A percentile compares a stretch with the other conserved stretches of the same genome.
Evolutionary conservation across 2,113 vertebrate genomes (phyloP).

Genomic region (Petaurus breviceps): DNA sequence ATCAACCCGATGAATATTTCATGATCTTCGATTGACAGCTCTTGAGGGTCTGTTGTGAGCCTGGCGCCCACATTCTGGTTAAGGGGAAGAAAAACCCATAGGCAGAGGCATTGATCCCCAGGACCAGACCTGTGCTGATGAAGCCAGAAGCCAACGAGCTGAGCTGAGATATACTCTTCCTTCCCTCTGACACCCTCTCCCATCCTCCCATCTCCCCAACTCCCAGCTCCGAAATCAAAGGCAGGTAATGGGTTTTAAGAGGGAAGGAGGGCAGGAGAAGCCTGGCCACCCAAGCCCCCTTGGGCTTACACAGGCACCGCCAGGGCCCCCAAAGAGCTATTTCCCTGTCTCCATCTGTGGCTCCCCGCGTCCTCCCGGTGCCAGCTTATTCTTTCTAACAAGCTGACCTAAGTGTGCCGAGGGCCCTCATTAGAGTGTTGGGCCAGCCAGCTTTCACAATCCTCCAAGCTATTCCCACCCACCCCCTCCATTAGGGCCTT

Average conservation of each 20-base stretch:
- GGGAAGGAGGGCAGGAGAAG: slow-evolving; percentile 52
- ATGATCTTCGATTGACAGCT: slow-evolving; percentile 86
- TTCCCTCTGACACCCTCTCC: slow-evolving; percentile 27
- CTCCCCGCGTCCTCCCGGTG: slow-evolving; percentile 40
- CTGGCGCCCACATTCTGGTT: slow-evolving; percentile 85
- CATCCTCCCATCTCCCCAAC: slow-evolving; percentile 46
- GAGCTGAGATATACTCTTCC: slow-evolving; percentile 58
- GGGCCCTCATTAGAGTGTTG: slow-evolving; percentile 79
- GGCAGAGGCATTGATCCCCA: slow-evolving; percentile 79
- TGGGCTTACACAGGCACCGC: slow-evolving; percentile 68
- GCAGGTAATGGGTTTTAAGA: slow-evolving; percentile 84
- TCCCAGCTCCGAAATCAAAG: slow-evolving; percentile 65
- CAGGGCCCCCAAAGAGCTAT: slow-evolving; percentile 78
- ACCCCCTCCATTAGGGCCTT: slow-evolving; percentile 78
- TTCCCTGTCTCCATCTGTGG: slow-evolving; percentile 74
- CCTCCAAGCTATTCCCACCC: slow-evolving; percentile 65
- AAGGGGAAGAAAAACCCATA: slow-evolving; percentile 69
- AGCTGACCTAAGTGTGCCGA: slow-evolving; percentile 69
- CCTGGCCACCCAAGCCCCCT: slow-evolving; percentile 42
- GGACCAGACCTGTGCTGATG: slow-evolving; percentile 73
- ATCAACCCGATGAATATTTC: slow-evolving; percentile 88
- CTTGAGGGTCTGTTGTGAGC: slow-evolving; percentile 83
- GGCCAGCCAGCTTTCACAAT: slow-evolving; percentile 63
- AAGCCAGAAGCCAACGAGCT: slow-evolving; percentile 64
- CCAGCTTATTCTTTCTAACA: slow-evolving; percentile 52